Conservation (phyloP, 2,797 vertebrate species). For the Xenops minutus region DNA sequence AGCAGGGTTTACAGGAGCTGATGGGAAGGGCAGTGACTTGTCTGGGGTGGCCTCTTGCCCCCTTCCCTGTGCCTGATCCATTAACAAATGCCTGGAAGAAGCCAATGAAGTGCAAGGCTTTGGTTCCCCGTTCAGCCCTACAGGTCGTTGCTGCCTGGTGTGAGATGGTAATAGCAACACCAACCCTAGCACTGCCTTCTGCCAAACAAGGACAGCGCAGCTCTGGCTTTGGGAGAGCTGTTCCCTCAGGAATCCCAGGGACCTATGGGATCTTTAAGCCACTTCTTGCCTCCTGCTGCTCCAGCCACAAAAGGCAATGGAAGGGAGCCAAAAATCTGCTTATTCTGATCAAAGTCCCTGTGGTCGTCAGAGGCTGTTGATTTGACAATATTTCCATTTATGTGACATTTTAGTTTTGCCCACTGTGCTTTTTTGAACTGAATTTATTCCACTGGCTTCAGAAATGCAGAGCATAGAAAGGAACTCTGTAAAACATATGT, state of each 20-base stretch:
- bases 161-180: not conserved
- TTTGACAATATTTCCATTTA: not conserved
- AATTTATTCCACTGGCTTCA: not conserved
- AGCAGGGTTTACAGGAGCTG: not conserved
- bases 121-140: not conserved
- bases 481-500: not conserved
- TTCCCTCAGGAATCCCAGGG: not conserved
- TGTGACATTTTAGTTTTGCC: not conserved
- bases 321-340: not conserved
- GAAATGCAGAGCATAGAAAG: not conserved
- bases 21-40: not conserved
- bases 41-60: not conserved
- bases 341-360: not conserved
- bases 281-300: not conserved
- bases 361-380: not conserved
- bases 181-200: not conserved
- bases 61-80: not conserved
- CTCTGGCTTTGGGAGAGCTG: not conserved
- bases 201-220: not conserved
- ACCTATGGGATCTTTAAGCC: not conserved
- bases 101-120: not conserved
- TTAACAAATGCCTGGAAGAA: not conserved
- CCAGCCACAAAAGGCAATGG: not conserved
- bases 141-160: not conserved
- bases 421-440: not conserved